A percentile compares a stretch with the other conserved stretches of the same genome.
phyloP scores from a whole-genome alignment of 2,797 vertebrate genomes.

The Heliangelus exortis region DNA sequence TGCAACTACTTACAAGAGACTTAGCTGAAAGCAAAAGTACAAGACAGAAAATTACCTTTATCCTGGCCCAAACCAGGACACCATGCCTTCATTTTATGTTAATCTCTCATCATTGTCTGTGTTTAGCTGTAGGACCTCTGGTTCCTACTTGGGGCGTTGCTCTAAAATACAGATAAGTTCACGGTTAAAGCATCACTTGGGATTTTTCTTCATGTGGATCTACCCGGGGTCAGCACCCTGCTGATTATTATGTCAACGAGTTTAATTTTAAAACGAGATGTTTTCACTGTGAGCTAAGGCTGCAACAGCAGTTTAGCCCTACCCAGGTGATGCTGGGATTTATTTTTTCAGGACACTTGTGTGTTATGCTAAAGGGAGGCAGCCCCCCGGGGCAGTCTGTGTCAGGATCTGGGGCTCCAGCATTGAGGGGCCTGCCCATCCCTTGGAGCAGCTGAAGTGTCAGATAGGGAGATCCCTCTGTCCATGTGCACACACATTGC shows the following conservation, averaged over 20 bases:
- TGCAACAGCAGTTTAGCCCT: not conserved
- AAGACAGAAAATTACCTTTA: too few species aligned
- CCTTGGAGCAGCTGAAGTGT: not conserved
- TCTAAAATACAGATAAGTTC: not conserved
- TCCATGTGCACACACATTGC: fast-evolving
- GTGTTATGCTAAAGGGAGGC: not conserved
- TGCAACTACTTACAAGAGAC: too few species aligned
- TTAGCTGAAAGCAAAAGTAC: too few species aligned
- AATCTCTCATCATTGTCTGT: not conserved
- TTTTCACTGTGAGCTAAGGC: not conserved
- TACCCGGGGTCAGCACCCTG: not conserved
- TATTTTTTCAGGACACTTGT: not conserved
- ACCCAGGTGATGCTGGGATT: not conserved
- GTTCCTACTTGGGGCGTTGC: not conserved
- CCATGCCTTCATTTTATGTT: not conserved
- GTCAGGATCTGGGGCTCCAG: not conserved
- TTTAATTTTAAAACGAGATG: not conserved
- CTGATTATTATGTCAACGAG: not conserved
- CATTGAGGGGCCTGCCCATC: fast-evolving
- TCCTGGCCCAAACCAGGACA: too few species aligned
- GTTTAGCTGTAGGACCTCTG: not conserved
- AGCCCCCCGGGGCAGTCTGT: not conserved
- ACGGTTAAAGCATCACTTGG: not conserved
- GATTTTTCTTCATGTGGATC: not conserved
- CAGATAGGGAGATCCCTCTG: not conserved